Conservation (phyloP, 2,888 invertebrate species). For the Drosophila seclusa region DNA sequence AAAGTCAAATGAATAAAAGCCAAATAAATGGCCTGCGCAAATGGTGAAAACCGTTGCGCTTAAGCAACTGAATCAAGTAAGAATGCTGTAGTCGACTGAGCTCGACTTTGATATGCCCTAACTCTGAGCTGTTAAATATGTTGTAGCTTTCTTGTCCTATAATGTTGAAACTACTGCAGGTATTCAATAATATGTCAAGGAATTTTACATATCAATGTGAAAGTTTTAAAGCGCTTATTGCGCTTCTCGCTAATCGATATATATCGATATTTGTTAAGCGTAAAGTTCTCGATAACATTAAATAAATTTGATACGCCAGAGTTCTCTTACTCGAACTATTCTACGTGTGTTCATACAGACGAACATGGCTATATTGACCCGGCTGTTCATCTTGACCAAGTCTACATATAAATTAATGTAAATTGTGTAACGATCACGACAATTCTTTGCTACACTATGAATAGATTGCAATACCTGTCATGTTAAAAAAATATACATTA, state of each 20-base stretch:
- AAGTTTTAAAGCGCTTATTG: background rate
- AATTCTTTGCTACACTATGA: background rate
- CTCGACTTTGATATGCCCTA: background rate
- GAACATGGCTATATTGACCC: background rate
- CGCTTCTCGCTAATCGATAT: background rate
- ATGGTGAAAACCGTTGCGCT: constrained; percentile 47
- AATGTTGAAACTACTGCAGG: background rate
- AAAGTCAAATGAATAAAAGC: constrained; percentile 36
- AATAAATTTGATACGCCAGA: background rate
- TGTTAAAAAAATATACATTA: background rate
- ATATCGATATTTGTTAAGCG: background rate
- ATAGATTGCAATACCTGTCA: background rate
- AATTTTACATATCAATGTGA: background rate
- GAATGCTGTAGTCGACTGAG: background rate
- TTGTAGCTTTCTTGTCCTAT: no score
- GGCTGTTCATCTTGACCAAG: background rate
- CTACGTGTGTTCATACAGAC: background rate
- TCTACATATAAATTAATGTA: background rate
- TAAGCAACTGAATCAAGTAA: constrained; percentile 29
- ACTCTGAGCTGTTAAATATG: background rate
- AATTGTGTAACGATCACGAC: background rate
- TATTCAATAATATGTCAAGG: background rate
- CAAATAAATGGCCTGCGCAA: constrained; percentile 52
- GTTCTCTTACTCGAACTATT: background rate
- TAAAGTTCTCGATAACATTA: background rate